These are phyloP conservation scores for Oreortyx pictus DNA, from an alignment of 2,797 vertebrate species.

Conservation along the genomic window DNA sequence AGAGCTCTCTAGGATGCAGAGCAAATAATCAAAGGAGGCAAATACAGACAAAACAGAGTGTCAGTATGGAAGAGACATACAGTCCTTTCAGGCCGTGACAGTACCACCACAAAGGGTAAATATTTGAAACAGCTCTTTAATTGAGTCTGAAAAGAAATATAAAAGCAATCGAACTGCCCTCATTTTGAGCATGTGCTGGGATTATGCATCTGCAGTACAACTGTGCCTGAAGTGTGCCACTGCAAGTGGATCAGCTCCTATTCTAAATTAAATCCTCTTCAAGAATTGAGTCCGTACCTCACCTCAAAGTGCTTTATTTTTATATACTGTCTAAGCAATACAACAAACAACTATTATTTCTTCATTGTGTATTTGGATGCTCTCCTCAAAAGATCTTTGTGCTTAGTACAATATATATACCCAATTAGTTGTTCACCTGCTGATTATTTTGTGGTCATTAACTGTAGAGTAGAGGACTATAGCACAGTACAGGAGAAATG, in stretches of 20 bases:
- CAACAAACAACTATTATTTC: background rate
- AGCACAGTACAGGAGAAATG: background rate
- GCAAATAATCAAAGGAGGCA: background rate
- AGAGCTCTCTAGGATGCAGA: background rate
- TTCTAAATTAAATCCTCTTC: slow-evolving; percentile 7
- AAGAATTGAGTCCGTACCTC: background rate
- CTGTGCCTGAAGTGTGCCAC: background rate
- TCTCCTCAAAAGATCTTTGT: background rate
- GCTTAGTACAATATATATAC: background rate
- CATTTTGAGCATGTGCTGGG: background rate
- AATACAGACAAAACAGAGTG: background rate
- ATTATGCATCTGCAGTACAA: background rate
- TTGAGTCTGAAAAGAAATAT: background rate
- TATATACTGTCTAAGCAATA: background rate
- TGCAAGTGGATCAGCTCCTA: background rate
- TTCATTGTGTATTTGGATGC: background rate
- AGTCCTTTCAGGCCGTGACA: background rate
- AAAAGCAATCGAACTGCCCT: slow-evolving; percentile 15
- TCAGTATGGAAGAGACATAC: background rate
- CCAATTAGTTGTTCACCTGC: background rate
- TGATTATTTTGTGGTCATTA: background rate
- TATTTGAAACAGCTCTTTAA: background rate
- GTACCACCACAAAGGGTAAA: background rate
- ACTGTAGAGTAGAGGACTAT: background rate
- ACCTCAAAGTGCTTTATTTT: background rate